These are phyloP conservation scores for Meganola albula DNA, from an alignment of 2,888 invertebrate species.

Conservation along the genomic window DNA sequence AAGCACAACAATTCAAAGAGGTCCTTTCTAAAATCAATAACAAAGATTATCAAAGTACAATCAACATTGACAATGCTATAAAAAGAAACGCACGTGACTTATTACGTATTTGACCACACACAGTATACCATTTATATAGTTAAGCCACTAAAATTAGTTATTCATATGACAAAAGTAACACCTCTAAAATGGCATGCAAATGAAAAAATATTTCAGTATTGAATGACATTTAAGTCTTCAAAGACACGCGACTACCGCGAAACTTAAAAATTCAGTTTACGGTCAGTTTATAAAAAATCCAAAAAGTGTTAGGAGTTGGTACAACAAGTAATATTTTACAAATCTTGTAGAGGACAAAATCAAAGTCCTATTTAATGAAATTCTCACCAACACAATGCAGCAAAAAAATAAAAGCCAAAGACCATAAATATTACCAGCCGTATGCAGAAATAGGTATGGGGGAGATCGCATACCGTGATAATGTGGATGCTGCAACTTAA, in stretches of 20 bases:
- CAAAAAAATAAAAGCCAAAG: slow-evolving; percentile 30
- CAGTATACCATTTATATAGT: too few relatives aligned
- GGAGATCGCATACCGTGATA: slow-evolving; percentile 55
- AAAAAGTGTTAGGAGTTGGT: too few relatives aligned
- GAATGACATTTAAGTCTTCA: too few relatives aligned
- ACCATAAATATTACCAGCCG: slow-evolving; percentile 31
- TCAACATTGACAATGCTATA: slow-evolving; percentile 28
- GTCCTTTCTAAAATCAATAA: slow-evolving; percentile 33
- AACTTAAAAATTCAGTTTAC: too few relatives aligned
- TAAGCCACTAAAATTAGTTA: slow-evolving; percentile 21
- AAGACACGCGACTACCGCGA: too few relatives aligned
- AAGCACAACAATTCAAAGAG: slow-evolving; percentile 37
- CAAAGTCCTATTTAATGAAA: slow-evolving; percentile 20
- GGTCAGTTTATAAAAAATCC: too few relatives aligned
- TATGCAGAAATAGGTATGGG: slow-evolving; percentile 49
- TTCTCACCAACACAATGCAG: slow-evolving; percentile 20
- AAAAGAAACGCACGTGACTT: slow-evolving; percentile 29
- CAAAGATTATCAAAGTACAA: slow-evolving; percentile 42
- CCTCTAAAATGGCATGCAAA: slow-evolving; percentile 13
- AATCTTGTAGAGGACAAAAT: not conserved
- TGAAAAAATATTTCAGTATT: too few relatives aligned
- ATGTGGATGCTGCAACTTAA: slow-evolving; percentile 36
- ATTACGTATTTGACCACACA: slow-evolving; percentile 30
- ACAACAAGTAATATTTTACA: too few relatives aligned
- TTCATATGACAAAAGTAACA: slow-evolving; percentile 18